Evolutionary conservation across 2,113 vertebrate genomes (phyloP).

Genomic region (Anseranas semipalmata): DNA sequence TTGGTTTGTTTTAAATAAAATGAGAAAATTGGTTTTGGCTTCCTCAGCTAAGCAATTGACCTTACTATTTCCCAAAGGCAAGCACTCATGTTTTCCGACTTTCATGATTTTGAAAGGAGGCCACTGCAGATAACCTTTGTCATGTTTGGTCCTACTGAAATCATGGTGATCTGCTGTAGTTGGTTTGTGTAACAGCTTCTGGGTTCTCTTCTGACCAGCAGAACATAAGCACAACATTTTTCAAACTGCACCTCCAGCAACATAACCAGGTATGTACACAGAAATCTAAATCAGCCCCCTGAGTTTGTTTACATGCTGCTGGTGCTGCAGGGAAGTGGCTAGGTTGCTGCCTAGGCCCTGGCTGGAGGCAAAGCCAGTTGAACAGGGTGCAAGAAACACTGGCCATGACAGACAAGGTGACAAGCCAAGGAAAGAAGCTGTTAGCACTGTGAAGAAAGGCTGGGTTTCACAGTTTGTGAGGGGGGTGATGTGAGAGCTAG

Average conservation of each 20-base stretch:
- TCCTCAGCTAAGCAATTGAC: not conserved
- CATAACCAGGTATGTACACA: not conserved
- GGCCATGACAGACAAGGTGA: not conserved
- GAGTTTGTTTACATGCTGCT: not conserved
- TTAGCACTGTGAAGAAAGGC: fast-evolving
- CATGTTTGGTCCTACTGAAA: not conserved
- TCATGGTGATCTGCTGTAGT: no score
- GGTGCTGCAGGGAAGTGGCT: not conserved
- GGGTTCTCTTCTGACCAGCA: not conserved
- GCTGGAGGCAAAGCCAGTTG: not conserved
- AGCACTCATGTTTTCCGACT: not conserved
- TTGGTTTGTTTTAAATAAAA: not conserved
- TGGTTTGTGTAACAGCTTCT: not conserved
- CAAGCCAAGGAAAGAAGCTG: not conserved
- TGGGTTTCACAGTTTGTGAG: not conserved
- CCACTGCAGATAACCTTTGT: not conserved
- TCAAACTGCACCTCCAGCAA: not conserved
- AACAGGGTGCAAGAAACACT: not conserved
- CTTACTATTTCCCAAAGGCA: not conserved
- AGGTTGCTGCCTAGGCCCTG: not conserved
- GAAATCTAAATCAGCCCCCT: not conserved
- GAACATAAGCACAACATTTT: not conserved
- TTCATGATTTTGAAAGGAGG: not conserved
- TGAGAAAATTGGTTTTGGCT: not conserved
- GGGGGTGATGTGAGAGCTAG: not conserved